Evolutionary conservation across 2,113 vertebrate genomes (phyloP), one percentile per base, ranked within the genome.

Genomic region (Stigmatopora argus): DNA sequence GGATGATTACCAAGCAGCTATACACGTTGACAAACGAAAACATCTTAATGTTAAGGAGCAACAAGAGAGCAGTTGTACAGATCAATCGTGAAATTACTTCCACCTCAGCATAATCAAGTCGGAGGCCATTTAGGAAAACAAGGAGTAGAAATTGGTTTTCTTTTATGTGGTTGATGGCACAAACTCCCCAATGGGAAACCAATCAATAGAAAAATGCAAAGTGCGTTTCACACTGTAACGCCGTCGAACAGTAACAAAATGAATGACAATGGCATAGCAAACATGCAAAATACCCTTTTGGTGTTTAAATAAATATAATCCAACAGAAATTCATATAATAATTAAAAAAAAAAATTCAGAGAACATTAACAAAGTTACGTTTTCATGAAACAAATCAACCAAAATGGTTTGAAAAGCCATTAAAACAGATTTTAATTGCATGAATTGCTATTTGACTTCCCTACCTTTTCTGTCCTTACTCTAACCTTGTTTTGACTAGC

Each of bases 71-170:
- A 66, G 72, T 59, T 73, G 64, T 45, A 59, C 23, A 23, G 72
- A 83, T 83, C 81, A 69, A 84, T 84, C 70, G 51, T 45, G 70
- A 72, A 85, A 84, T 75, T 52, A 64, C 67, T 74, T 77, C 69
- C 64, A 68, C 68, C 52, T 78, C 78, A 64, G 80, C 65, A 62
- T 70, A 70, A 80, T 80, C 26, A 72, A 77, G 67, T 44, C 19
- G 21, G 74, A 69, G 55, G 70, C 76, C 52, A 49, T 84, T 74
- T 75, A 23, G 46, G 62, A 60, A 62, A 63, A 74, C 70, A 34
- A 79, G 49, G 59, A 56, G 74, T 41, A 51, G 57, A 62, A 78
- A 75, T 34, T 15, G 59, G 14, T 35, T 72, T 66, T 61, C 23
- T 73, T 61, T 65, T 13, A 65, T 8, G 64, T 46, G 60, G 64